These are phyloP conservation scores for Etheostoma perlongum DNA, from an alignment of 2,797 vertebrate species.

Conservation along the genomic window DNA sequence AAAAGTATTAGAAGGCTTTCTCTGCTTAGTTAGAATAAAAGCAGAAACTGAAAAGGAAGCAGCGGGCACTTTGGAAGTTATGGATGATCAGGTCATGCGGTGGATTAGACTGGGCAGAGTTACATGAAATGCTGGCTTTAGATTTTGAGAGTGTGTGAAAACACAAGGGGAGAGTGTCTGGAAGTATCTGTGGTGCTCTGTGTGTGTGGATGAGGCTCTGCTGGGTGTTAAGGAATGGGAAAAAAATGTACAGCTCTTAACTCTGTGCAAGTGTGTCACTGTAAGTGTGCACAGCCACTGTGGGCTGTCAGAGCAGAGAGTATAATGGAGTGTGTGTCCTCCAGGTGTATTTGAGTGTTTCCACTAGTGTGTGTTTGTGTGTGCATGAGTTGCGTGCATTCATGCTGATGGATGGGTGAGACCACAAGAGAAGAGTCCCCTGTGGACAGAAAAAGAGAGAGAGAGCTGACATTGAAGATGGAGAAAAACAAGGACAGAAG, in stretches of 20 bases:
- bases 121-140: slow-evolving; percentile 40
- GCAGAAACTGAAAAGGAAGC: slow-evolving; percentile 7
- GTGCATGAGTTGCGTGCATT: slow-evolving; percentile 14
- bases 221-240: slow-evolving; percentile 52
- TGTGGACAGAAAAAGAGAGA: slow-evolving; percentile 7
- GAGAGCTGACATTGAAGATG: not conserved
- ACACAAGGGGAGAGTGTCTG: slow-evolving; percentile 10
- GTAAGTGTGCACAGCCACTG: slow-evolving; percentile 5
- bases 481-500: not conserved
- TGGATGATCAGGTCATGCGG: slow-evolving; percentile 2
- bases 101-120: slow-evolving; percentile 34
- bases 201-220: not conserved
- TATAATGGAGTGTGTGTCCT: slow-evolving; percentile 41
- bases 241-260: slow-evolving; percentile 56
- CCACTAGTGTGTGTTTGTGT: not conserved
- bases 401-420: slow-evolving; percentile 27
- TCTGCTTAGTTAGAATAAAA: slow-evolving; percentile 17
- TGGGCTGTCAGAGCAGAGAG: slow-evolving; percentile 6
- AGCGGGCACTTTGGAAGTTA: slow-evolving; percentile 29
- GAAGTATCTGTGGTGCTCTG: slow-evolving; percentile 1
- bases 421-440: slow-evolving; percentile 24
- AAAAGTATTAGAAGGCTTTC: slow-evolving; percentile 17
- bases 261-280: slow-evolving; percentile 28
- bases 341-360: slow-evolving; percentile 28
- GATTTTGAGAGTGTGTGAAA: slow-evolving; percentile 20